These are phyloP conservation scores for Peribatodes rhomboidaria DNA, from an alignment of 2,888 invertebrate genomes.

Conservation along the genomic window DNA sequence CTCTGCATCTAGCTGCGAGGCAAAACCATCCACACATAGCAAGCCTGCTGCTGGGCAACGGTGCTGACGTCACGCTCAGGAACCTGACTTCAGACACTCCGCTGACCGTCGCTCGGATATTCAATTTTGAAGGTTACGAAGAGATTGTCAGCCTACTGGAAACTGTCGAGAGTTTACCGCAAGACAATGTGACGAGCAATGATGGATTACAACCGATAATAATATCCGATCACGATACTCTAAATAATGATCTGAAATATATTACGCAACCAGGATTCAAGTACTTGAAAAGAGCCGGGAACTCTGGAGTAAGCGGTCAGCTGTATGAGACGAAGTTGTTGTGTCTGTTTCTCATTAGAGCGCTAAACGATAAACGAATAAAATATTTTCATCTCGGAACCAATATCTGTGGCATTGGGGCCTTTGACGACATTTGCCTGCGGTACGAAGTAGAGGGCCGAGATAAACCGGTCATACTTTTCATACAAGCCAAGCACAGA, in stretches of 20 bases:
- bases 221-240: not conserved
- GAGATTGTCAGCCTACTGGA: slow-evolving; percentile 27
- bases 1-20: slow-evolving; percentile 50
- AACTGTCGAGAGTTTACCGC: not conserved
- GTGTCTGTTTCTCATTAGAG: slow-evolving; percentile 52
- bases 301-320: slow-evolving; percentile 43
- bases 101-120: slow-evolving; percentile 42
- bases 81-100: slow-evolving; percentile 46
- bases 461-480: slow-evolving; percentile 48
- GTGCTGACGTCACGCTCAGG: slow-evolving; percentile 38
- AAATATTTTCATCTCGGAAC: slow-evolving; percentile 54
- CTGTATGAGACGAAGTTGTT: slow-evolving; percentile 54
- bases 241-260: not conserved
- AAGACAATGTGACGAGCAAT: not conserved
- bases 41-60: slow-evolving; percentile 42
- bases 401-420: slow-evolving; percentile 57
- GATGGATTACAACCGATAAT: not conserved
- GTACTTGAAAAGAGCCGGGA: slow-evolving; percentile 41
- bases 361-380: slow-evolving; percentile 51
- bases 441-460: slow-evolving; percentile 47
- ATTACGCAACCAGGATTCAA: slow-evolving; percentile 2
- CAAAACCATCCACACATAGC: slow-evolving; percentile 43
- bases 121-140: slow-evolving; percentile 15
- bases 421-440: slow-evolving; percentile 59
- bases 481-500: slow-evolving; percentile 58